Conservation (phyloP, 2,888 invertebrate genomes). For the Platypus cylindrus region DNA sequence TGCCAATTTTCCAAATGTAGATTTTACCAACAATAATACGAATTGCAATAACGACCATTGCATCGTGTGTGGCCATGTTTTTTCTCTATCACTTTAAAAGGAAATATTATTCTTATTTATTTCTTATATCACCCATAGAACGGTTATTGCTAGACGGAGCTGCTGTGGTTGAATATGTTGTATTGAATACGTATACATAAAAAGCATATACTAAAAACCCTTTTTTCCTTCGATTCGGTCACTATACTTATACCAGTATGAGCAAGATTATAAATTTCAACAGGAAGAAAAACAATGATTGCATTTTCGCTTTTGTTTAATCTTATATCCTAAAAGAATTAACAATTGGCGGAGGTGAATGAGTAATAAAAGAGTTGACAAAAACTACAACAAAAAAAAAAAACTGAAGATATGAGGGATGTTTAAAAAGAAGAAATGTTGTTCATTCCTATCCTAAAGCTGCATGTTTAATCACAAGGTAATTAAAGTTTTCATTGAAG, state of each 20-base stretch:
- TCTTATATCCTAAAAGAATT: too few relatives aligned
- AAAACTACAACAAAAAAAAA: too few relatives aligned
- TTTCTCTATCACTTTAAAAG: constrained; percentile 20
- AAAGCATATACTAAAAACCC: constrained; percentile 11
- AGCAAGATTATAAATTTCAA: constrained; percentile 14
- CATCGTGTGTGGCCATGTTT: constrained; percentile 25
- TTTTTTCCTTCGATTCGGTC: constrained; percentile 12
- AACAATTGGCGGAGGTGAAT: too few relatives aligned
- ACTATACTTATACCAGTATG: constrained; percentile 14
- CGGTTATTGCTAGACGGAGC: constrained; percentile 15
- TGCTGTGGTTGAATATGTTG: constrained; percentile 12
- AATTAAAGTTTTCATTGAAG: too few relatives aligned
- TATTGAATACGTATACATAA: too few relatives aligned
- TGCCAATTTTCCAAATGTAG: constrained; percentile 30
- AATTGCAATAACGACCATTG: constrained; percentile 18
- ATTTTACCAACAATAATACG: constrained; percentile 19
- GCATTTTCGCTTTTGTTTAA: too few relatives aligned
- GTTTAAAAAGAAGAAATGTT: too few relatives aligned
- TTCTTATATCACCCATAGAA: constrained; percentile 15
- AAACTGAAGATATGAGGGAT: too few relatives aligned
- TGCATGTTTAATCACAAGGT: too few relatives aligned
- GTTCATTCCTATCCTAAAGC: too few relatives aligned
- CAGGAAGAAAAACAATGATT: too few relatives aligned
- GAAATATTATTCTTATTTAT: constrained; percentile 21
- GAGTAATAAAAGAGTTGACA: too few relatives aligned